phyloP scores from a whole-genome alignment of 2,113 vertebrate species.

The Brachyhypopomus occidentalis region DNA sequence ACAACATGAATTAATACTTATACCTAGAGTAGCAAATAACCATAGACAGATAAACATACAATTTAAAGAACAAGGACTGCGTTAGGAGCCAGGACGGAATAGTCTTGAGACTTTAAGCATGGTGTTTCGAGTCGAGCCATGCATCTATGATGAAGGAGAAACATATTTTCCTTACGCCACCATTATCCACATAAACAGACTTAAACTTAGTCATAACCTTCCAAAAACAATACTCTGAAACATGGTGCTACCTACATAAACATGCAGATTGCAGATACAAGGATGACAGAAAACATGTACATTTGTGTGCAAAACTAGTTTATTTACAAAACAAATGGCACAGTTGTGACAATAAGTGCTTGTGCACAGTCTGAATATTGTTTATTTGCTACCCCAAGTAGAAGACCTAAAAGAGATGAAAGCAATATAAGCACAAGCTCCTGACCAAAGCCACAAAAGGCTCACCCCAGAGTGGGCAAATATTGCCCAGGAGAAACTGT shows the following conservation, averaged over 20 bases:
- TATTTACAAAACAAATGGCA: constrained; percentile 99
- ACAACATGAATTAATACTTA: too few species aligned
- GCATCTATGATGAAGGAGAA: not conserved
- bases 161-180: not conserved
- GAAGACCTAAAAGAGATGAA: constrained; percentile 74
- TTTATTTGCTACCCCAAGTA: constrained; percentile 75
- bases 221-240: not conserved
- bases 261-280: too few species aligned
- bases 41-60: too few species aligned
- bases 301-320: constrained; percentile 93
- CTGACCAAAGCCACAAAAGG: constrained; percentile 79
- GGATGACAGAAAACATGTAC: not conserved
- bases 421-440: constrained; percentile 67
- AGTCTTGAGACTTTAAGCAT: too few species aligned
- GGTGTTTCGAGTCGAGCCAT: too few species aligned
- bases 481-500: constrained; percentile 89
- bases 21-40: too few species aligned
- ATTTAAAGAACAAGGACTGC: too few species aligned
- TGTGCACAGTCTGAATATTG: constrained; percentile 86
- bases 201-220: not conserved
- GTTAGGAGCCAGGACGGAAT: too few species aligned
- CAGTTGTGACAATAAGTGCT: constrained; percentile 88
- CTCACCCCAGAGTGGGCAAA: constrained; percentile 82
- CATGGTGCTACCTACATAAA: not conserved
- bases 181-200: not conserved